phyloP scores from a whole-genome alignment of 1,140 invertebrate species.

The Drosophila pectinifera region DNA sequence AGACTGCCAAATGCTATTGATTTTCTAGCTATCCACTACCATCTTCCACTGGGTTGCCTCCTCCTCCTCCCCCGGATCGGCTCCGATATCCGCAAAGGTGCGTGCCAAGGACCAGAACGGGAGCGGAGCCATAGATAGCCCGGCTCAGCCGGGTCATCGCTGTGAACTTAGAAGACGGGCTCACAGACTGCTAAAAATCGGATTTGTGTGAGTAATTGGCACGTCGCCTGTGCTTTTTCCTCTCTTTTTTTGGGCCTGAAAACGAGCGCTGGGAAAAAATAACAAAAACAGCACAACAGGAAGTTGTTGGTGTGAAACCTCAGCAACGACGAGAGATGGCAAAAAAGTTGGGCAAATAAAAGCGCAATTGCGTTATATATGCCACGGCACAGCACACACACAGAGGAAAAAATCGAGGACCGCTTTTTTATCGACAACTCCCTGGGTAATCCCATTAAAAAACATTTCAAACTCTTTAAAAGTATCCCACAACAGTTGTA shows the following conservation, averaged over 20 bases:
- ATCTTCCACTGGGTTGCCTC: neutral
- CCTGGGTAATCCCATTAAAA: constrained; percentile 18
- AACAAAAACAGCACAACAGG: constrained; percentile 45
- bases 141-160: constrained; percentile 36
- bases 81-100: constrained; percentile 52
- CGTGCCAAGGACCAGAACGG: constrained; percentile 41
- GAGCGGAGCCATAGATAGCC: constrained; percentile 45
- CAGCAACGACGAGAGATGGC: constrained; percentile 55
- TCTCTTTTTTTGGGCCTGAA: constrained; percentile 44
- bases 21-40: constrained; percentile 49
- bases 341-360: constrained; percentile 48
- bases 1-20: constrained; percentile 79
- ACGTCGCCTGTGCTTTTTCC: constrained; percentile 47
- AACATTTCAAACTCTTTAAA: constrained; percentile 9
- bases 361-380: constrained; percentile 56
- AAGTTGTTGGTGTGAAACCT: constrained; percentile 68
- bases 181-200: constrained; percentile 71
- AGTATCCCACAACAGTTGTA: too few species aligned
- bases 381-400: constrained; percentile 7
- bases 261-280: constrained; percentile 45
- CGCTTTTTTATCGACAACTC: constrained; percentile 12
- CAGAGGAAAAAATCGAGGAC: constrained; percentile 33
- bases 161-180: constrained; percentile 18
- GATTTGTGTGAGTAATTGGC: constrained; percentile 84
- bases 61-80: constrained; percentile 4